These are phyloP conservation scores for Mobula birostris DNA, from an alignment of 2,113 vertebrate species.

Conservation along the genomic window DNA sequence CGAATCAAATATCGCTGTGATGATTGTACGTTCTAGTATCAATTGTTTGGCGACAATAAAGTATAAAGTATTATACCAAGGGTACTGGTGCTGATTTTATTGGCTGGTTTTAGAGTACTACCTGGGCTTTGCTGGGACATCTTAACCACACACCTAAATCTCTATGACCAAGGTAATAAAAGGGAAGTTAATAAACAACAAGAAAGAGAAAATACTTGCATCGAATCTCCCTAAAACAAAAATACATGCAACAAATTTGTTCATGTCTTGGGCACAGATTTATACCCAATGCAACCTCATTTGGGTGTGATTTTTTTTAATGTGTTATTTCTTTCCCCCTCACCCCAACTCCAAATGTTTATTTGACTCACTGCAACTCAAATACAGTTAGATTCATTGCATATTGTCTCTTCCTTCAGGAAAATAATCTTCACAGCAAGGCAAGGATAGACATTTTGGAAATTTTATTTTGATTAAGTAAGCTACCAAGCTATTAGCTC, in stretches of 20 bases:
- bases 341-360: neutral
- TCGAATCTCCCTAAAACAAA: neutral
- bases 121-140: neutral
- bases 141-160: neutral
- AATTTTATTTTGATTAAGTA: constrained; percentile 1
- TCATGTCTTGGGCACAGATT: neutral
- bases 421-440: neutral
- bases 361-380: neutral
- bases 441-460: neutral
- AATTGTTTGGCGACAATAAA: too few species aligned
- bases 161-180: neutral
- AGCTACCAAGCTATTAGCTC: neutral
- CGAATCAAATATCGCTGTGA: too few species aligned
- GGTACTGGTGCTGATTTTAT: neutral
- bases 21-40: too few species aligned
- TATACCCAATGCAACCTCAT: neutral
- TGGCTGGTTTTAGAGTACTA: neutral
- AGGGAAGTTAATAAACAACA: neutral
- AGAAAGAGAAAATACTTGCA: neutral
- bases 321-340: neutral
- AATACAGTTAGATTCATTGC: neutral
- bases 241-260: neutral
- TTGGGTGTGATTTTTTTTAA: neutral
- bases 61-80: neutral
- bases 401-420: neutral